Base-by-base conservation (phyloP, 2,113 vertebrate genomes). In the Steatornis caripensis region DNA sequence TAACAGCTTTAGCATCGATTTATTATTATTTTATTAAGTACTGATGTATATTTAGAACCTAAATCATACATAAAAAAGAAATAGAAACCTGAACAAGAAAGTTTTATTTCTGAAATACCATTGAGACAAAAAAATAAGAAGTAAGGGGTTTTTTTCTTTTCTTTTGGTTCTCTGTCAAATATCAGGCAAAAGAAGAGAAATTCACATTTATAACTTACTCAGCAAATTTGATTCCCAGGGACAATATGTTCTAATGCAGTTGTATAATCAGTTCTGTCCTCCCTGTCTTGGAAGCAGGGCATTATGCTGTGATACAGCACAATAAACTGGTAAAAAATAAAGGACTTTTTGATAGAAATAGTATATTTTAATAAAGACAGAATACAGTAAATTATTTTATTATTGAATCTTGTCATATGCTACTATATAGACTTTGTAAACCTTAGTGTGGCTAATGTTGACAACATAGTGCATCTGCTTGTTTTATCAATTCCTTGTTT, bases 191-290 rank as follows among this genome's bases (percentile, higher is more conserved):
- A 93, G 45, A 92, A 91, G 45, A 70, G 62, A 91, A 88, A 93
- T 72, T 85, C 75, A 87, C 53, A 68, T 80, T 66, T 91, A 51
- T 87, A 70, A 81, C 93, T 95, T 96, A 88, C 54, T 95, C 82
- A 93, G 91, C 89, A 94, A 81, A 84, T 89, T 77, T 76, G 54
- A 87, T 94, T 94, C 64, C 41, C 77, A 84, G 81, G 69, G 60
- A 89, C 83, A 92, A 65, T 55, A 7, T 70, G 80, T 90, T 89
- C 39, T 87, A 86, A 93, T 80, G 62, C 77, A 84, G 49, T 89
- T 90, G 71, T 89, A 93, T 96, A 96, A 97, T 96, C 93, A 90
- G 54, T 96, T 93, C 84, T 94, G 55, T 86, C 29, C 37, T 95
- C 62, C 74, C 74, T 94, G 83, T 98, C 80, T 80, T 94, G 29